Evolutionary conservation across 1,140 invertebrate species (phyloP).

Genomic region (Atopsyche davidsoni): DNA sequence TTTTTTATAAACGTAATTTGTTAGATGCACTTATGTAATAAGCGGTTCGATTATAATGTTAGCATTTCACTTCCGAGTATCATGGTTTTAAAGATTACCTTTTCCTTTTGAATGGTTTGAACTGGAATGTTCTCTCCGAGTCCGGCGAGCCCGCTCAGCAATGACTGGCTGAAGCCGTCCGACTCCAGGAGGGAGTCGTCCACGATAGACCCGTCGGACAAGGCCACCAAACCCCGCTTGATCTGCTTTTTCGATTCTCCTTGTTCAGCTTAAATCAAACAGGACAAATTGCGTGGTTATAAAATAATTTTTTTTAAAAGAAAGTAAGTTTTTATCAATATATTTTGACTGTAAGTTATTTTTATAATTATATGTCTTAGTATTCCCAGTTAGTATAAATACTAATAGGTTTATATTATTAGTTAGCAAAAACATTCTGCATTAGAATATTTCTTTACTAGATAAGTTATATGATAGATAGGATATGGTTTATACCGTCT

Average conservation of each 20-base stretch:
- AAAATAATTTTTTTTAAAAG: no score
- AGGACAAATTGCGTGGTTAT: no score
- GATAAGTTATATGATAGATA: no score
- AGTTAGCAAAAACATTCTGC: no score
- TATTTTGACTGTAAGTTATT: no score
- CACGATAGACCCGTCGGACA: conserved; percentile 59
- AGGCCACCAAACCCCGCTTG: conserved; percentile 57
- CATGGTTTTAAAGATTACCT: conserved; percentile 31
- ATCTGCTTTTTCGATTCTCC: conserved; percentile 46
- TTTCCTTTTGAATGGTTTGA: conserved; percentile 48
- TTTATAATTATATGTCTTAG: no score
- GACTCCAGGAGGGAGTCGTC: conserved; percentile 53
- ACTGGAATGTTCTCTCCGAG: conserved; percentile 57
- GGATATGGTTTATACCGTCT: no score
- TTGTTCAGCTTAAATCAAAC: conserved; percentile 20
- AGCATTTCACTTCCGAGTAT: not conserved
- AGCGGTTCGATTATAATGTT: not conserved
- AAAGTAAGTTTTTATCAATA: no score
- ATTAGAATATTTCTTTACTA: no score
- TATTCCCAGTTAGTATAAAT: no score
- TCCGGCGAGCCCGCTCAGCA: conserved; percentile 57
- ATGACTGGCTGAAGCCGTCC: conserved; percentile 42
- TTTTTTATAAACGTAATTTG: no score
- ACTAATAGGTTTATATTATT: no score
- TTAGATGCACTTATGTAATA: not conserved